These are phyloP conservation scores for Platycnemis pennipes DNA, from an alignment of 2,888 invertebrate species.

Conservation along the genomic window DNA sequence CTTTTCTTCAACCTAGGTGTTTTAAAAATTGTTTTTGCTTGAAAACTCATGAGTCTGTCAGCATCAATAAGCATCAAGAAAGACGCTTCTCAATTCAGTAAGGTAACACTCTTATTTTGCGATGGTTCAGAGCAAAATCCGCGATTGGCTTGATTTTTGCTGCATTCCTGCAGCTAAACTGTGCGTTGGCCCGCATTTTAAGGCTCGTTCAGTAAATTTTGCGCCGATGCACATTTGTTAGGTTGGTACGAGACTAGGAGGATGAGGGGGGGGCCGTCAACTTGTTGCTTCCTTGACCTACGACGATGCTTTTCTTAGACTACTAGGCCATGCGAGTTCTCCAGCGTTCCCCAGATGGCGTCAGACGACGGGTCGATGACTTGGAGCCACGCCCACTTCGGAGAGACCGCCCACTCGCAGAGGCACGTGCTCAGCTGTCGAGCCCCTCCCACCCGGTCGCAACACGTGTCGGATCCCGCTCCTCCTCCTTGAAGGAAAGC, in stretches of 20 bases:
- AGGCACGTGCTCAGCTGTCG: not conserved
- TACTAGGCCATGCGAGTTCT: not conserved
- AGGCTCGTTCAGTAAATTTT: not conserved
- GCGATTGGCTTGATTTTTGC: not conserved
- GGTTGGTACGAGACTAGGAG: slow-evolving; percentile 9
- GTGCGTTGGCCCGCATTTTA: not conserved
- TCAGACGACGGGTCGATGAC: not conserved
- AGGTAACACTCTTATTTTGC: too few relatives aligned
- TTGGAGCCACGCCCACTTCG: not conserved
- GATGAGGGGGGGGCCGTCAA: not conserved
- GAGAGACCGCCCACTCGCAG: not conserved
- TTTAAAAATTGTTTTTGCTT: too few relatives aligned
- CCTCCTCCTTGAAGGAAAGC: too few relatives aligned
- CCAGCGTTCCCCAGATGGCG: not conserved
- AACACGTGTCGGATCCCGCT: not conserved
- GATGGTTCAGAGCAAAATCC: not conserved
- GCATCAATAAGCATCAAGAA: too few relatives aligned
- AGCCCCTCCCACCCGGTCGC: not conserved
- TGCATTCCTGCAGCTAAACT: not conserved
- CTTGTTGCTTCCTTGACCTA: slow-evolving; percentile 35
- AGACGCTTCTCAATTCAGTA: not conserved
- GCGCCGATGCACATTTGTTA: not conserved
- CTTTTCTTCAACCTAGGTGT: too few relatives aligned
- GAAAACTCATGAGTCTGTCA: too few relatives aligned
- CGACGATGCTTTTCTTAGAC: not conserved